Percentiles rank a stretch among this genome's conserved stretches.
These are phyloP conservation scores for Macaca fascicularis DNA, from an alignment of 2,113 vertebrate species.

Conservation along the genomic window DNA sequence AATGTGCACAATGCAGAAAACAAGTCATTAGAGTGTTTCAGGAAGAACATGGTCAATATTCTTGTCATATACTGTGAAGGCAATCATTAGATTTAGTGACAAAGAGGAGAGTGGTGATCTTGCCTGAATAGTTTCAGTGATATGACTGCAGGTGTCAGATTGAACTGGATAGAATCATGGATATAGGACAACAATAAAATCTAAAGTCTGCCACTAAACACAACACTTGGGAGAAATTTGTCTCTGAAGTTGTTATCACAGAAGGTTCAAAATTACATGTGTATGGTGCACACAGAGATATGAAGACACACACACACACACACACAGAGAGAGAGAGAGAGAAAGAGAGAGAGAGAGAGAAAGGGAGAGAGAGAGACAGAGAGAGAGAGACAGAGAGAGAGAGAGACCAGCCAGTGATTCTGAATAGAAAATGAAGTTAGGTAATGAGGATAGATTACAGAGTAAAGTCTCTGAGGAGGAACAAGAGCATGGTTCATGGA, in stretches of 20 bases:
- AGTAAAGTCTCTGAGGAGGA: background rate
- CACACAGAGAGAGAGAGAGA: too few relatives aligned
- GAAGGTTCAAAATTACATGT: background rate
- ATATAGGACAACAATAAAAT: fast-evolving
- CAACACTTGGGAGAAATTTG: background rate
- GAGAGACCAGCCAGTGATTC: background rate
- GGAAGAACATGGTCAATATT: background rate
- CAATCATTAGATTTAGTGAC: background rate
- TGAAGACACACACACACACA: background rate
- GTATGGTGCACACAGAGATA: background rate
- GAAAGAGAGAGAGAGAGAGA: background rate
- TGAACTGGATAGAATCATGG: background rate
- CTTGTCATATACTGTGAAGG: background rate
- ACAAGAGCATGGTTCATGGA: background rate
- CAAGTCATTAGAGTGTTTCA: background rate
- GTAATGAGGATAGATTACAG: background rate
- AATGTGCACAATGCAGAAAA: background rate
- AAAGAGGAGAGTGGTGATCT: background rate
- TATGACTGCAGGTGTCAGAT: background rate
- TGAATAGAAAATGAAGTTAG: background rate
- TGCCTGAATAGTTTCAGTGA: background rate
- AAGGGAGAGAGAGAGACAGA: background rate
- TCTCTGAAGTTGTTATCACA: background rate
- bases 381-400: background rate
- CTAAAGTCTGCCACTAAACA: background rate